A percentile compares a stretch with the other conserved stretches of the same genome.
Evolutionary conservation across 1,140 invertebrate species (phyloP).

Genomic region (Thaumatotibia leucotreta): DNA sequence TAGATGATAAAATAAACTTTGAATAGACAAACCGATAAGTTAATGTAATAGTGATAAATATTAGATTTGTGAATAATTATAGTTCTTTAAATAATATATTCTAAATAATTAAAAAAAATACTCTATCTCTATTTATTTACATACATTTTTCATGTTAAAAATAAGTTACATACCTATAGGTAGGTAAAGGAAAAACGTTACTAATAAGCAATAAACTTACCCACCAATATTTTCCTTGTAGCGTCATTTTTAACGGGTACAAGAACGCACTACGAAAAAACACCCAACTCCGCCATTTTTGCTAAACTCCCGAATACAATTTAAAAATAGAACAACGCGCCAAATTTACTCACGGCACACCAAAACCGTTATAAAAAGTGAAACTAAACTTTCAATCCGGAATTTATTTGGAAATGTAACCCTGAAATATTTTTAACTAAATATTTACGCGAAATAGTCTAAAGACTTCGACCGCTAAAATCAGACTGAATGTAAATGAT

Average conservation of each 20-base stretch:
- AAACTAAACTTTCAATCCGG: not conserved
- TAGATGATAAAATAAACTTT: too few species aligned
- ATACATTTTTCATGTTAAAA: too few species aligned
- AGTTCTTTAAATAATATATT: too few species aligned
- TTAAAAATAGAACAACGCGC: constrained; percentile 10
- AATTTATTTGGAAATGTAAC: not conserved
- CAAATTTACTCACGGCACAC: not conserved
- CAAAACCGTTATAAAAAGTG: not conserved
- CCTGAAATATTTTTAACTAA: not conserved
- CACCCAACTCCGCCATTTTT: constrained; percentile 13
- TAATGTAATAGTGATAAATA: too few species aligned
- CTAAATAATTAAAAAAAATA: too few species aligned
- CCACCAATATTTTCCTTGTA: not conserved
- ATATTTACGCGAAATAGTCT: not conserved
- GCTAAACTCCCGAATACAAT: not conserved
- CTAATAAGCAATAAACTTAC: not conserved
- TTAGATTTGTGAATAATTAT: too few species aligned
- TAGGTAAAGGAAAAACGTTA: not conserved
- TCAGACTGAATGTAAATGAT: constrained; percentile 34
- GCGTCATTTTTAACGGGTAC: not conserved
- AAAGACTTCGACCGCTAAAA: constrained; percentile 16
- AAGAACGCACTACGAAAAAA: constrained; percentile 9
- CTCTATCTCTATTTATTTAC: too few species aligned
- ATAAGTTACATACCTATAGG: too few species aligned
- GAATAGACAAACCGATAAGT: too few species aligned